Base-by-base conservation (phyloP, 2,113 vertebrate genomes). In the Grammomys dolichurus region DNA sequence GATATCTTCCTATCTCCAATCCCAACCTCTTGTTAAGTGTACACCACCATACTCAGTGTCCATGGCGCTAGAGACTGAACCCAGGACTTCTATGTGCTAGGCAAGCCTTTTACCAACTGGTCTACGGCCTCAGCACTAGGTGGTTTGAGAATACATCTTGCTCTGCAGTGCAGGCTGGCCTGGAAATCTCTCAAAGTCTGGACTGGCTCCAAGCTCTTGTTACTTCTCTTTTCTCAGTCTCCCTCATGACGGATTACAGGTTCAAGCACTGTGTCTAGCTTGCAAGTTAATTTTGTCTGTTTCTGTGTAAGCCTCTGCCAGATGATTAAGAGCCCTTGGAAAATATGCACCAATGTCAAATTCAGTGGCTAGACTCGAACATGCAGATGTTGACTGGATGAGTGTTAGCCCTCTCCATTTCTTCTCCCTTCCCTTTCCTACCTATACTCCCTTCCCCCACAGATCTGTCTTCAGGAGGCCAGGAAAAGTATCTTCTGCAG, bases 351-450 rank as follows among this genome's bases (percentile, higher is more conserved):
- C 9, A 48, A 13, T 2, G 40, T n/a, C 85, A 24, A 20, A 51
- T 69, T 31, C 58, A 10, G 22, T 33, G n/a, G 6, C 81, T 24
- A 33, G 22, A 19, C 7, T 7, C 7, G 9, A 6, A 28, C 9
- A 20, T 2, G 9, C 22, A 13, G 7, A 16, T 19, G 56, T 28
- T 81, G 69, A n/a, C 77, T 54, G 80, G 82, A 24, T 43, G 51
- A 14, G 22, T 1, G 6, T 43, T 78, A 91, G 13, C 43, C 7
- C 93, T n/a, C 93, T n/a, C 56, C 19, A 10, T 67, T 51, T 10
- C 4, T 46, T 56, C 65, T 7, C 12, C 0, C 0, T 12, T 12
- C 19, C 5, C 13, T n/a, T 19, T 13, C 2, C 81, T 63, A 12
- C n/a, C 80, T 40, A 31, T 28, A 63, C 14, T 63, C 16, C 12